Evolutionary conservation across 2,888 invertebrate species (phyloP).

Genomic region (Conus canariensis): DNA sequence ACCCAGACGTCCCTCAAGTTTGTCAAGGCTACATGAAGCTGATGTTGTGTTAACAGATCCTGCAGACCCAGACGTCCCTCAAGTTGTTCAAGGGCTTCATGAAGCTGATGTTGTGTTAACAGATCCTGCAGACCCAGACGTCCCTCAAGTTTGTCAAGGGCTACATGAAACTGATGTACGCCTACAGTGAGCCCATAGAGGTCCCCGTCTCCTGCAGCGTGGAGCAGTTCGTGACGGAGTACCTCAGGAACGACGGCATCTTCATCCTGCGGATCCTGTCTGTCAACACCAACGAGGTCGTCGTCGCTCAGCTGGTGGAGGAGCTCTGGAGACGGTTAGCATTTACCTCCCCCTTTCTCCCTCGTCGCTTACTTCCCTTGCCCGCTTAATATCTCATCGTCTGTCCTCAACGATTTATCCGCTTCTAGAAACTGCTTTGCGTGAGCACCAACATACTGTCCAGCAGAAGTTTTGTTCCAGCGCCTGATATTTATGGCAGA

Average conservation of each 20-base stretch:
- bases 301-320: slow-evolving; percentile 46
- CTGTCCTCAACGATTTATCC: no score
- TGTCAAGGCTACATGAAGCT: neutral
- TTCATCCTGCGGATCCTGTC: slow-evolving; percentile 50
- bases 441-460: no score
- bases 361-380: no score
- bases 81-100: neutral
- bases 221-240: slow-evolving; percentile 45
- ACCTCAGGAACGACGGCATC: slow-evolving; percentile 51
- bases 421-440: no score
- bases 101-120: slow-evolving; percentile 6
- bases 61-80: neutral
- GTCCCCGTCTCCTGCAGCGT: slow-evolving; percentile 27
- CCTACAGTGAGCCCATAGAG: neutral
- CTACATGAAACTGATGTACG: slow-evolving; percentile 15
- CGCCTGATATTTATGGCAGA: no score
- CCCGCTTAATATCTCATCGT: no score
- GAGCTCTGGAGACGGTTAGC: slow-evolving; percentile 46
- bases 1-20: neutral
- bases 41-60: neutral
- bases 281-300: slow-evolving; percentile 49
- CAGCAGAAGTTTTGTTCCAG: no score
- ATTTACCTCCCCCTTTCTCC: neutral
- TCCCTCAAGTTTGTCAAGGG: neutral
- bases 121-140: neutral